Base-by-base conservation (phyloP, 2,888 invertebrate species). In the Ommatoiulus sabulosus region DNA sequence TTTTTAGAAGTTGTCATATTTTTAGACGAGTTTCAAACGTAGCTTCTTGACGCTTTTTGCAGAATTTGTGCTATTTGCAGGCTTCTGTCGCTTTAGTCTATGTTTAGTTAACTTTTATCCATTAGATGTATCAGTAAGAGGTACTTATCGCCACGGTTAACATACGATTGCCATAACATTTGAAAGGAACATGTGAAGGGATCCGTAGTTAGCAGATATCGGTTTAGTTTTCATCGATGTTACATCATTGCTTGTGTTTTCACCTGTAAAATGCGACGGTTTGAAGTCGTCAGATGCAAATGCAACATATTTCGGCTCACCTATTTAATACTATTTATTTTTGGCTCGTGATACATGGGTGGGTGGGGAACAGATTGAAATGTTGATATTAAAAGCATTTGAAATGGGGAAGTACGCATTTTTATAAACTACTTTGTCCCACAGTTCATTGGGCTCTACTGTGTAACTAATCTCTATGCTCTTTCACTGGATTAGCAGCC, bases 1-100 rank as follows among this genome's bases (percentile, higher is more conserved):
- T 63, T 63, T 63, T 20, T 63, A 63, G 63, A 63, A n/a, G n/a
- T 20, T 63, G 20, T 63, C n/a, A 63, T 63, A 63, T 63, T 63
- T 63, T 63, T 63, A 63, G 63, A 63, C 63, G 20, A 63, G 63
- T 63, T 63, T 20, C 63, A 63, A 63, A n/a, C 20, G n/a, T 63
- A 20, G n/a, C 63, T 63, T 20, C 20, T 63, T 63, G 63, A 63
- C 63, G 63, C 63, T 63, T 20, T 52, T 63, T 63, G 63, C 63
- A 63, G 63, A 63, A 63, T 6, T 63, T 20, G 5, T 63, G 63
- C 10, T 63, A 57, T 63, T 63, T 20, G 63, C 63, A n/a, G 10
- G 7, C 63, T 63, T 63, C 20, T 17, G 63, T 63, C 63, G 63
- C 63, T 63, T 63, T 63, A 63, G 63, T 57, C 57, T 57, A 17